Evolutionary conservation across 2,797 vertebrate genomes (phyloP).

Genomic region (Lycodopsis pacificus): DNA sequence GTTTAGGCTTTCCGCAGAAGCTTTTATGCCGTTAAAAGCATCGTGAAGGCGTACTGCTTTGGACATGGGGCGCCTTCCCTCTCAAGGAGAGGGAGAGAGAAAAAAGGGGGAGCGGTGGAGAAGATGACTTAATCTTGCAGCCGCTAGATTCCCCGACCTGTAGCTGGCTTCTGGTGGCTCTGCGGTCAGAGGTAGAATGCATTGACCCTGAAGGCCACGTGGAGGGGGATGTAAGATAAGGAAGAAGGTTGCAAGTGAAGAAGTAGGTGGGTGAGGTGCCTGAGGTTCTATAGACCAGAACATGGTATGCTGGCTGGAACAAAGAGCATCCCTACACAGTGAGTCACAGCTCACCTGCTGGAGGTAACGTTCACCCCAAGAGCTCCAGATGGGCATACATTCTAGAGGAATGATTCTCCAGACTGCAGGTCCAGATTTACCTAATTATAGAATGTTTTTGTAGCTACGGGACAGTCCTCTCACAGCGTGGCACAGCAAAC

Average conservation of each 20-base stretch:
- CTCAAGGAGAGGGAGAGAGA: not conserved
- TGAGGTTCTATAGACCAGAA: too few species aligned
- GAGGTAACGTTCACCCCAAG: not conserved
- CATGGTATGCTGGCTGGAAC: not conserved
- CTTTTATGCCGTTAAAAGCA: constrained; percentile 37
- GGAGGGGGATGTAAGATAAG: too few species aligned
- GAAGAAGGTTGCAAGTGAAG: too few species aligned
- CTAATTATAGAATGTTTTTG: constrained; percentile 18
- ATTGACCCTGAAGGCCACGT: constrained; percentile 38
- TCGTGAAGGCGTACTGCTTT: not conserved
- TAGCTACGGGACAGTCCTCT: not conserved
- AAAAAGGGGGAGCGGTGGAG: too few species aligned
- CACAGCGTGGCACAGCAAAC: not conserved
- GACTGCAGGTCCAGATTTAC: not conserved
- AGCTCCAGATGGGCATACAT: not conserved
- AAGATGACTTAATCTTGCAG: constrained; percentile 30
- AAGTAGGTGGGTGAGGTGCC: too few species aligned
- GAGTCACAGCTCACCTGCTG: not conserved
- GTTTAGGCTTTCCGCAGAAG: not conserved
- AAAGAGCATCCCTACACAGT: not conserved
- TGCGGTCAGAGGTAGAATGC: constrained; percentile 24
- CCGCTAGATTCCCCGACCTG: constrained; percentile 15
- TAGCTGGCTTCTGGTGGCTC: constrained; percentile 9
- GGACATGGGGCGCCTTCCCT: not conserved
- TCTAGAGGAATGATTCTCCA: not conserved